These are phyloP conservation scores for Choristoneura rosaceana DNA, from an alignment of 2,888 invertebrate species.

Conservation along the genomic window DNA sequence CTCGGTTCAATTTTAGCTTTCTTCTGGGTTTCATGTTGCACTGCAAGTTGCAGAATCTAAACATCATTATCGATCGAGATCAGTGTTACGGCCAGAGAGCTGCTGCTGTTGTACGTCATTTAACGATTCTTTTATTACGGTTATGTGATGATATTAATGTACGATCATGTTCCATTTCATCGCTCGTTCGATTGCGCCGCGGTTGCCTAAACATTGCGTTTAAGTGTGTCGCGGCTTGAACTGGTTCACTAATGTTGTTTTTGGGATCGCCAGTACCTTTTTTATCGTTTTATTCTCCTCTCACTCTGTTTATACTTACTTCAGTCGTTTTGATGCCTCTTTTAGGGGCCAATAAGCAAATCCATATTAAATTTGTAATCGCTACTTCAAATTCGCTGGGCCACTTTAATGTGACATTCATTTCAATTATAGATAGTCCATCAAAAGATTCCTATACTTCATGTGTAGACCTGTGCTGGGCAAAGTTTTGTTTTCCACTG, in stretches of 20 bases:
- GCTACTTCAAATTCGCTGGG: too few relatives aligned
- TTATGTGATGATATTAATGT: constrained; percentile 6
- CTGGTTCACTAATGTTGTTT: constrained; percentile 34
- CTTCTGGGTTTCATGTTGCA: too few relatives aligned
- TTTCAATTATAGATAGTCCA: too few relatives aligned
- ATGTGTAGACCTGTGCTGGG: too few relatives aligned
- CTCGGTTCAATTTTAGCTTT: too few relatives aligned
- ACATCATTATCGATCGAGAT: not conserved
- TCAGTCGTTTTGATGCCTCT: constrained; percentile 3
- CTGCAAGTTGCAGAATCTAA: too few relatives aligned
- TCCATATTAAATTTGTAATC: not conserved
- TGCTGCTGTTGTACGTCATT: not conserved
- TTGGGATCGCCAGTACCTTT: constrained; percentile 23
- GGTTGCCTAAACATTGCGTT: constrained; percentile 38
- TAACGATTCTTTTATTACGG: not conserved
- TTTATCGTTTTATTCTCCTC: constrained; percentile 7
- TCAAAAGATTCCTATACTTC: too few relatives aligned
- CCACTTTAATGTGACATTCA: too few relatives aligned
- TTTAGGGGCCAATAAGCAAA: not conserved
- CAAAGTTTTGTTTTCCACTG: too few relatives aligned
- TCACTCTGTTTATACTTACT: constrained; percentile 14
- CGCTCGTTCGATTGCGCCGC: constrained; percentile 10
- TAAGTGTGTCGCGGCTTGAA: constrained; percentile 32
- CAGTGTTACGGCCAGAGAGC: not conserved
- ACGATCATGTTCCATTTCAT: constrained; percentile 19